These are phyloP conservation scores for Harlomillsia oculata DNA, from an alignment of 1,140 invertebrate genomes.

Conservation along the genomic window DNA sequence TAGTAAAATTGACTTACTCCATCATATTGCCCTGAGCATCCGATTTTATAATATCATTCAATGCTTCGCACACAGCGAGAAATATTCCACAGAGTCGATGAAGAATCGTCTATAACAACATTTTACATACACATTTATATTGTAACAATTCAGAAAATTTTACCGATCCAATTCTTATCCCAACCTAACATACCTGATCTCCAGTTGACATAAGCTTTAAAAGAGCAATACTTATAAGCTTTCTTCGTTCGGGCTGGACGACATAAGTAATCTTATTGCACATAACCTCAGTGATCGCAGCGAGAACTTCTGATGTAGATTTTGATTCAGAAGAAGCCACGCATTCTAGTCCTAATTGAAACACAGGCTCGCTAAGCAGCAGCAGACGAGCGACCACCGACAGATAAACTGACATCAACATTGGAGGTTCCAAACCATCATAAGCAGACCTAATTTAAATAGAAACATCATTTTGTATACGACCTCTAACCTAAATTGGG, in stretches of 20 bases:
- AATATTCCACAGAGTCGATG: slow-evolving; percentile 66
- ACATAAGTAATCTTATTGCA: slow-evolving; percentile 67
- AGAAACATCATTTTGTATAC: slow-evolving; percentile 16
- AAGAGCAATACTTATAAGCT: slow-evolving; percentile 70
- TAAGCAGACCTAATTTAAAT: slow-evolving; percentile 45
- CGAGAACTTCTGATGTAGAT: slow-evolving; percentile 49
- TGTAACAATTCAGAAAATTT: slow-evolving; percentile 1
- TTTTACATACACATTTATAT: slow-evolving; percentile 12
- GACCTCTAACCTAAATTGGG: slow-evolving; percentile 4
- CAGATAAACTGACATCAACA: slow-evolving; percentile 64
- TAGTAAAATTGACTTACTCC: slow-evolving; percentile 53
- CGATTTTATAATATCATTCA: slow-evolving; percentile 72
- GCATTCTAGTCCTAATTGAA: slow-evolving; percentile 48
- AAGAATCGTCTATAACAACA: slow-evolving; percentile 49
- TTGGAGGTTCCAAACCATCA: slow-evolving; percentile 55
- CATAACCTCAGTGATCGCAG: slow-evolving; percentile 63
- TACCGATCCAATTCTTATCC: background rate
- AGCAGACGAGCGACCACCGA: slow-evolving; percentile 66
- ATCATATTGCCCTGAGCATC: slow-evolving; percentile 56
- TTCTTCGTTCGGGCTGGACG: slow-evolving; percentile 64
- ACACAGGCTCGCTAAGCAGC: slow-evolving; percentile 60
- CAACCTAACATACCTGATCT: slow-evolving; percentile 20
- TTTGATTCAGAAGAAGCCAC: slow-evolving; percentile 30
- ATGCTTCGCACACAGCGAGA: slow-evolving; percentile 64
- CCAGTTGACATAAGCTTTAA: slow-evolving; percentile 62